These are phyloP conservation scores for Lasioglossum calceatum DNA, from an alignment of 2,888 invertebrate genomes.

Conservation along the genomic window DNA sequence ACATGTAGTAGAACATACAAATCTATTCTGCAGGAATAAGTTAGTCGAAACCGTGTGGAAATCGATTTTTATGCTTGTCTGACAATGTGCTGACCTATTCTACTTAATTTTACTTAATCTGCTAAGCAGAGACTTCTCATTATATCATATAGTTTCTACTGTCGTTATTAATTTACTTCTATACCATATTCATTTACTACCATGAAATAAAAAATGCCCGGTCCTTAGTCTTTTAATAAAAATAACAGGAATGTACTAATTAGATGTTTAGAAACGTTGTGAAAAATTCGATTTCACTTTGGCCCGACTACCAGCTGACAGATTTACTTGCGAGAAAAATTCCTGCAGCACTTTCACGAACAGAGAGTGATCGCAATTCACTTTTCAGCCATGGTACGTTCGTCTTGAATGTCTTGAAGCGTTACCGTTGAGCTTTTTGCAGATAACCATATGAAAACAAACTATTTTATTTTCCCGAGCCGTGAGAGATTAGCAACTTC, in stretches of 20 bases:
- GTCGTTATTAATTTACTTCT: background rate
- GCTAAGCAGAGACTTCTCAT: background rate
- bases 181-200: background rate
- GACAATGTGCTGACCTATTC: background rate
- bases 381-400: background rate
- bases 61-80: background rate
- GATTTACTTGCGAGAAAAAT: background rate
- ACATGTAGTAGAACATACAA: background rate
- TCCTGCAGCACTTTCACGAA: background rate
- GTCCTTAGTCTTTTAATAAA: background rate
- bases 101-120: background rate
- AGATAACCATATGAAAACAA: background rate
- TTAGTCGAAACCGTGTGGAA: background rate
- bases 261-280: too few relatives aligned
- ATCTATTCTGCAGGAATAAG: too few relatives aligned
- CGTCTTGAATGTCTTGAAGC: background rate
- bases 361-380: background rate
- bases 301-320: background rate
- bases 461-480: background rate
- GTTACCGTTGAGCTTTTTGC: background rate
- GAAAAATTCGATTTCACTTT: background rate
- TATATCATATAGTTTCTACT: background rate
- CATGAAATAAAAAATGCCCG: background rate
- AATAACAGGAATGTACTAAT: too few relatives aligned
- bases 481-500: background rate